These are phyloP conservation scores for Luehdorfia chinensis DNA, from an alignment of 1,140 invertebrate species.

Conservation along the genomic window DNA sequence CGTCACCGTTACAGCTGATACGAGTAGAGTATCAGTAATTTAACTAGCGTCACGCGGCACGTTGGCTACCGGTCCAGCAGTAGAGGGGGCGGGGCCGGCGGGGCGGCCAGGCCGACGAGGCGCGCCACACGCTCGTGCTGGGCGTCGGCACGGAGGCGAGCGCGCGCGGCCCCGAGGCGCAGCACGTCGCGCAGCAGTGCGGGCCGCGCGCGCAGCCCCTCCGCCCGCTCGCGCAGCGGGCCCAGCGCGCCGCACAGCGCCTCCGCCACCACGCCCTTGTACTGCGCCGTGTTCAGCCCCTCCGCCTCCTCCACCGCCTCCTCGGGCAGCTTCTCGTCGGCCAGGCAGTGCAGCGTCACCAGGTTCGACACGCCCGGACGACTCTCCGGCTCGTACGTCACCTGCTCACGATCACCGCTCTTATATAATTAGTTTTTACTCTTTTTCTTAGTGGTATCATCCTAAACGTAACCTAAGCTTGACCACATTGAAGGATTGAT, in stretches of 20 bases:
- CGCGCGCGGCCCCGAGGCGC: conserved; percentile 83
- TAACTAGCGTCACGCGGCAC: too few relatives aligned
- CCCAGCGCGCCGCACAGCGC: conserved; percentile 34
- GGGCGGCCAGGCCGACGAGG: conserved; percentile 77
- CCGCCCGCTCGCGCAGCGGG: conserved; percentile 45
- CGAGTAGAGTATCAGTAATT: too few relatives aligned
- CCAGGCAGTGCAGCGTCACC: conserved; percentile 88
- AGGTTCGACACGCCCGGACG: conserved; percentile 94
- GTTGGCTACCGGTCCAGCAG: too few relatives aligned
- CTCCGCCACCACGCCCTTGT: conserved; percentile 46
- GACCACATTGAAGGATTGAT: too few relatives aligned
- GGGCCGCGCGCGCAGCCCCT: conserved; percentile 78
- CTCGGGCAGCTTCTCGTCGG: conserved; percentile 83
- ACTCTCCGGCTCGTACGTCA: conserved; percentile 87
- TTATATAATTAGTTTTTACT: too few relatives aligned
- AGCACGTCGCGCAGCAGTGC: conserved; percentile 84
- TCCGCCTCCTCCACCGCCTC: conserved; percentile 84
- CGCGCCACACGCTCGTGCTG: conserved; percentile 84
- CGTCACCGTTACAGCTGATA: too few relatives aligned
- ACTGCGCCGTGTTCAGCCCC: conserved; percentile 83
- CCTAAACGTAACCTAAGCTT: too few relatives aligned
- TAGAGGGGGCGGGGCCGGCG: neutral
- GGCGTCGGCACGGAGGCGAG: conserved; percentile 80
- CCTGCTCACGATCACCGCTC: conserved; percentile 62
- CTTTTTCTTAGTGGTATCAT: too few relatives aligned